Conservation (phyloP, 2,113 vertebrate genomes). For the Nettapus auritus region DNA sequence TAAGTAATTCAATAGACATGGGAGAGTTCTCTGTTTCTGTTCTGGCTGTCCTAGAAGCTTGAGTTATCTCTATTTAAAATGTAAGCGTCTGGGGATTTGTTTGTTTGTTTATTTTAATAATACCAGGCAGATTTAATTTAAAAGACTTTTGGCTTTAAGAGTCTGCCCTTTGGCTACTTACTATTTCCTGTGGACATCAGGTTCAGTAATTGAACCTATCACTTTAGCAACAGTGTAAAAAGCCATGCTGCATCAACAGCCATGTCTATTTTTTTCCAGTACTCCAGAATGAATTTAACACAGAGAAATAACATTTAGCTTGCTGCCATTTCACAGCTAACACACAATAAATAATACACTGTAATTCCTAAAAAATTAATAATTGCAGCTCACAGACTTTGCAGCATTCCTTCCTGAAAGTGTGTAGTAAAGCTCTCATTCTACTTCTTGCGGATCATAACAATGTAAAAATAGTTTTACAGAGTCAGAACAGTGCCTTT, state of each 20-base stretch:
- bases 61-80: not conserved
- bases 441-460: not conserved
- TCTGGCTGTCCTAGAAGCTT: not conserved
- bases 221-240: not conserved
- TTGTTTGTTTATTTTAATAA: not conserved
- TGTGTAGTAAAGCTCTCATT: not conserved
- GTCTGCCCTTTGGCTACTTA: not conserved
- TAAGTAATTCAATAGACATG: not conserved
- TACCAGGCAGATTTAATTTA: not conserved
- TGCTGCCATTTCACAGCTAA: not conserved
- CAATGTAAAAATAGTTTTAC: not conserved
- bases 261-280: not conserved
- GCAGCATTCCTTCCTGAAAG: not conserved
- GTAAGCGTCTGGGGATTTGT: fast-evolving
- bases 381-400: not conserved
- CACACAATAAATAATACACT: not conserved
- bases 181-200: not conserved
- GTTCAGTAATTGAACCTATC: fast-evolving
- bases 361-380: not conserved
- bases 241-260: fast-evolving
- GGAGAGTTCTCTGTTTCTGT: not conserved
- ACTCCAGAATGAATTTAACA: not conserved
- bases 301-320: not conserved
- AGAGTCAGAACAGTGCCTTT: not conserved
- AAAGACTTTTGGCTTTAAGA: not conserved